These are phyloP conservation scores for Anarrhichthys ocellatus DNA, from an alignment of 2,113 vertebrate genomes.

Conservation along the genomic window DNA sequence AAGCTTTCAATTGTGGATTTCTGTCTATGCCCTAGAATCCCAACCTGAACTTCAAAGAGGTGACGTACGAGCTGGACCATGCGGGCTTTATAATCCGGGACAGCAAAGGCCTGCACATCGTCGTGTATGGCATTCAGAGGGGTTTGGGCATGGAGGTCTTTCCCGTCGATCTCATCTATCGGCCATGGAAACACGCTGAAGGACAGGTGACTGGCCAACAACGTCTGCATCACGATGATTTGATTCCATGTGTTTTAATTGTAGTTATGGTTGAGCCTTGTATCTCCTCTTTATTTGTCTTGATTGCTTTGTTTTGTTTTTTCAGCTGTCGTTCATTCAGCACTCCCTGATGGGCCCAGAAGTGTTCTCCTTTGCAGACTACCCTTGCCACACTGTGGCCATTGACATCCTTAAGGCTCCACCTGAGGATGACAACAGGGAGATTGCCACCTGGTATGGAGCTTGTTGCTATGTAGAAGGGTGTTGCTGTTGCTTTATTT, in stretches of 20 bases:
- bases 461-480: neutral
- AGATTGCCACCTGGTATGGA: slow-evolving; percentile 97
- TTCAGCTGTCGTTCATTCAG: slow-evolving; percentile 97
- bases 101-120: slow-evolving; percentile 96
- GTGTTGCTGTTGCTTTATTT: neutral
- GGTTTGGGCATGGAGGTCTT: slow-evolving; percentile 97
- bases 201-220: slow-evolving; percentile 88
- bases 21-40: slow-evolving; percentile 86
- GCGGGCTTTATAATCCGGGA: slow-evolving; percentile 96
- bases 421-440: slow-evolving; percentile 99
- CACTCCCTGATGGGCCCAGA: slow-evolving; percentile 98
- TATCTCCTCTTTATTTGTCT: neutral
- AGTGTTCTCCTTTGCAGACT: slow-evolving; percentile 98
- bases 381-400: slow-evolving; percentile 94
- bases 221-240: neutral
- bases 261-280: neutral
- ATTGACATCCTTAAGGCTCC: slow-evolving; percentile 99
- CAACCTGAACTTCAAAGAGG: slow-evolving; percentile 97
- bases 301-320: neutral
- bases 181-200: slow-evolving; percentile 98
- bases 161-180: slow-evolving; percentile 97
- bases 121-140: slow-evolving; percentile 96
- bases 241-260: neutral
- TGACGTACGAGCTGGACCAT: slow-evolving; percentile 97
- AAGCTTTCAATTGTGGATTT: neutral